Evolutionary conservation across 92 coral and sea anemone genomes (phyloP), one percentile per base, ranked within the genome.

Genomic region (Montipora capitata): DNA sequence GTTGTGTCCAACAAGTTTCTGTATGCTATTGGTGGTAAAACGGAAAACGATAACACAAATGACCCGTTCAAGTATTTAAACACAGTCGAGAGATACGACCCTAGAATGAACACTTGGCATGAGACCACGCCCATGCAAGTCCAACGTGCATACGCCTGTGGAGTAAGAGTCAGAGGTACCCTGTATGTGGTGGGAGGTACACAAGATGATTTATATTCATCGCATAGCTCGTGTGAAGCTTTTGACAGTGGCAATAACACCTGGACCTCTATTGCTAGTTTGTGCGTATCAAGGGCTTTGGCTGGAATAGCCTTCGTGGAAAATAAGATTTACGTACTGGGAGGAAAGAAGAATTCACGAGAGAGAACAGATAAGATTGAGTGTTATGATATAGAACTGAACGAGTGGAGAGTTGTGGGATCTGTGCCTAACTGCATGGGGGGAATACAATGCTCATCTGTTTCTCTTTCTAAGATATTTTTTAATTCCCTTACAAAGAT

Each of bases 21-120:
- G 66, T 97, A 97, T 91, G 98, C 98, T 15, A 89, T 96, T 91
- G 99, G 99, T 77, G 99, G 99, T 44, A 97, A 97, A 91, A 94
- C 99, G 61, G 96, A 94, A 77, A 82, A 91, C 90, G 85, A 90
- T 27, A 89, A 81, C 52, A 94, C 94, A 35, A 76, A 84, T 66
- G 98, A 95, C 17, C 88, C 94, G 15, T 93, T 92, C 18, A 76
- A 87, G 48, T 95, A 95, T 88, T 86, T 95, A 43, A 95, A 80
- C 79, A 93, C 95, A 49, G 98, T 90, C 54, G 98, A 95, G 79
- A 76, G 87, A n/a, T 93, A 85, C 91, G 86, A 95, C 59, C 93
- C 94, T 75, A 91, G 93, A 63, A 81, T 84, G 10, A 84, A 93
- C 91, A 85, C 93, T 51, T 95, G 98, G 98, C 88, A 86, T 44